Evolutionary conservation across 2,113 vertebrate genomes (phyloP).

Genomic region (Pogona vitticeps): DNA sequence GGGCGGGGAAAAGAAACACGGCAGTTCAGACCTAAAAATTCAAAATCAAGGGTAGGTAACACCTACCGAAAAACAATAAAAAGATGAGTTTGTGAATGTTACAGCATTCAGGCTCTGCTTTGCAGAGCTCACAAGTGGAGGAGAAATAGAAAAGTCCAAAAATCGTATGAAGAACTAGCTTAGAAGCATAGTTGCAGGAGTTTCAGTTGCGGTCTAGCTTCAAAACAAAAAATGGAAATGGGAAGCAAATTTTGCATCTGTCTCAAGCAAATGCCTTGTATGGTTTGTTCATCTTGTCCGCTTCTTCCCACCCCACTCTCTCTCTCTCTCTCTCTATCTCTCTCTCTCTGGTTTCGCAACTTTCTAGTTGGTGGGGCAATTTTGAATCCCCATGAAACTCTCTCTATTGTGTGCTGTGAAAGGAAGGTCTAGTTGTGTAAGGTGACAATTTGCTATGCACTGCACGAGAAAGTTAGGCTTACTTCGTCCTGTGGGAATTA

Average conservation of each 20-base stretch:
- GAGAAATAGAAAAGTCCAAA: too few relatives aligned
- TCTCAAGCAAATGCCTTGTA: not conserved
- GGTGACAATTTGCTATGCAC: conserved; percentile 13
- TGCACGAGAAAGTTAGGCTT: not conserved
- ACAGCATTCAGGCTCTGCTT: too few relatives aligned
- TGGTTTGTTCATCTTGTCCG: not conserved
- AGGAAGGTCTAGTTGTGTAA: not conserved
- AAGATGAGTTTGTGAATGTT: too few relatives aligned
- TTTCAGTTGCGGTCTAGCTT: too few relatives aligned
- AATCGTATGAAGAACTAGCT: too few relatives aligned
- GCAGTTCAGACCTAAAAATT: too few relatives aligned
- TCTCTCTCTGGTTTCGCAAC: not conserved
- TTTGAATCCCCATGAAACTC: not conserved
- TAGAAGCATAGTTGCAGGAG: too few relatives aligned
- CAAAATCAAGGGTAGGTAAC: too few relatives aligned
- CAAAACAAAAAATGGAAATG: too few relatives aligned
- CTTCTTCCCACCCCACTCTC: not conserved
- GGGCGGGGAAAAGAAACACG: not conserved
- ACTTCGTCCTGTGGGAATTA: conserved; percentile 6
- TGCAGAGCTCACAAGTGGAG: too few relatives aligned
- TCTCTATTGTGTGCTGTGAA: not conserved
- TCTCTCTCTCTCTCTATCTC: too few relatives aligned
- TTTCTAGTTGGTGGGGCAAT: conserved; percentile 15
- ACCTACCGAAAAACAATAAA: too few relatives aligned
- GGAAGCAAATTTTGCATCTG: not conserved